Conservation (phyloP, 2,797 vertebrate genomes). For the Eulemur coronatus region DNA sequence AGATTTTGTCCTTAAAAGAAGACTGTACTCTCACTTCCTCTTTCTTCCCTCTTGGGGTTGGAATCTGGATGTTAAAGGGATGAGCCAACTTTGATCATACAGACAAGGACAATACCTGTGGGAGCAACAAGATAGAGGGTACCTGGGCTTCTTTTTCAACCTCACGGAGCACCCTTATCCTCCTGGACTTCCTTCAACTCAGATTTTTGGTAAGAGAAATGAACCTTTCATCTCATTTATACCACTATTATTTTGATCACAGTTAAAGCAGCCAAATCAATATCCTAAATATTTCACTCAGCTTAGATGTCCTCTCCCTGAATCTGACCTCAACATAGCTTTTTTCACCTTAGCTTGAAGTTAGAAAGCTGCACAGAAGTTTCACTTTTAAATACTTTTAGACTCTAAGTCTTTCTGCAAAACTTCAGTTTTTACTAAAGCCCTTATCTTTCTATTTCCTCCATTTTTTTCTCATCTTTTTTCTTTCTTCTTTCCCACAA, state of each 20-base stretch:
- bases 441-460: not conserved
- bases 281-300: not conserved
- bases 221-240: not conserved
- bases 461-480: not conserved
- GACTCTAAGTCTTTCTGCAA: not conserved
- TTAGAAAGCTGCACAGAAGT: not conserved
- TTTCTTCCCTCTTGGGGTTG: not conserved
- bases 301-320: not conserved
- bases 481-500: not conserved
- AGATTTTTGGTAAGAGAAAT: slow-evolving; percentile 1
- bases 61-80: not conserved
- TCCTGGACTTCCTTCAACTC: not conserved
- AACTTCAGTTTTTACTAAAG: not conserved
- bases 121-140: not conserved
- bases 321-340: not conserved
- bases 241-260: not conserved
- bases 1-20: not conserved
- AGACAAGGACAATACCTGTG: not conserved
- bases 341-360: not conserved
- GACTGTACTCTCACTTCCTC: not conserved
- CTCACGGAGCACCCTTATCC: not conserved
- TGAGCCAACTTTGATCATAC: not conserved
- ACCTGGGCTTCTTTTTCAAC: not conserved
- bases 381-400: not conserved
- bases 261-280: not conserved